phyloP scores from a whole-genome alignment of 2,888 invertebrate genomes.

The Pandemis corylana region DNA sequence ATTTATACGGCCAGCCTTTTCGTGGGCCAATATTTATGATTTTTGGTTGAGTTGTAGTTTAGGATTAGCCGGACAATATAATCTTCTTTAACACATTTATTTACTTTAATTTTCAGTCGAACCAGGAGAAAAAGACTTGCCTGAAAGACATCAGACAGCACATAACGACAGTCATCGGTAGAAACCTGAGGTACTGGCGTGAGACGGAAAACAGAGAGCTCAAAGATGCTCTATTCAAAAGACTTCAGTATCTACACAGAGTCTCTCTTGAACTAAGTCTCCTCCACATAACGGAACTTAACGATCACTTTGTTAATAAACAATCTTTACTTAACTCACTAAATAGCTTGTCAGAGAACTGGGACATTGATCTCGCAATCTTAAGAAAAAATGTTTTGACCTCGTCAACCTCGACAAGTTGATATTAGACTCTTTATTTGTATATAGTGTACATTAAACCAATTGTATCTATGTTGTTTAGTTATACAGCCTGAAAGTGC shows the following conservation, averaged over 20 bases:
- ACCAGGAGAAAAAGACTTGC: slow-evolving; percentile 72
- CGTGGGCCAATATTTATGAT: no score
- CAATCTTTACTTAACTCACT: slow-evolving; percentile 61
- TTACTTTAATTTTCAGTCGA: slow-evolving; percentile 32
- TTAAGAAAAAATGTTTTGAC: slow-evolving; percentile 61
- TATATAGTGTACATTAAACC: slow-evolving; percentile 79
- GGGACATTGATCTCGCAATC: slow-evolving; percentile 67
- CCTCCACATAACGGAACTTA: slow-evolving; percentile 68
- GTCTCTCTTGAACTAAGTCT: slow-evolving; percentile 71
- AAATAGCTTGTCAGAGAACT: slow-evolving; percentile 62
- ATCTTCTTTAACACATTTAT: neutral
- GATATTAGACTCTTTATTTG: slow-evolving; percentile 60
- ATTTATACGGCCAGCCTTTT: no score
- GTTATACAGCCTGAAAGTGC: slow-evolving; percentile 63
- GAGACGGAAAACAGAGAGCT: slow-evolving; percentile 61
- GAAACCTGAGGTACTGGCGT: slow-evolving; percentile 83
- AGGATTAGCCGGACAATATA: no score
- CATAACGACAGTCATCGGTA: slow-evolving; percentile 77
- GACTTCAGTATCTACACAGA: slow-evolving; percentile 72
- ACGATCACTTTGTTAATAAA: slow-evolving; percentile 57
- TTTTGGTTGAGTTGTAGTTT: no score
- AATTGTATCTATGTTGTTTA: slow-evolving; percentile 71
- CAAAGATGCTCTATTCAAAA: slow-evolving; percentile 66
- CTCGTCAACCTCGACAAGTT: slow-evolving; percentile 50
- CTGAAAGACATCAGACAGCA: slow-evolving; percentile 80